Conservation (phyloP, 1,140 invertebrate species). For the Formica exsecta region DNA sequence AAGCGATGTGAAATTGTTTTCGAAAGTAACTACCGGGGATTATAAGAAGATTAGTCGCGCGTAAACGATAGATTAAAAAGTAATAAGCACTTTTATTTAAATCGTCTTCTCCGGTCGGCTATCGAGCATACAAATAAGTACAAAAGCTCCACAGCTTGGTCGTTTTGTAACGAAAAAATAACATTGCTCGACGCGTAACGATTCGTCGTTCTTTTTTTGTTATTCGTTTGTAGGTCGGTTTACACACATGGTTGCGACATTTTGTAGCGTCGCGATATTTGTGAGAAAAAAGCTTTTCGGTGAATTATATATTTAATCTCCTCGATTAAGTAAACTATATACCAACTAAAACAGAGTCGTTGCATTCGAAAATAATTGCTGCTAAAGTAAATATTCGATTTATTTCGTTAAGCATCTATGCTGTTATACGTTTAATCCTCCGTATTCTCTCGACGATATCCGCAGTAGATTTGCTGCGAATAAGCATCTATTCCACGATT, state of each 20-base stretch:
- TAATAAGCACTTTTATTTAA: slow-evolving; percentile 52
- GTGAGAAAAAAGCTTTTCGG: slow-evolving; percentile 24
- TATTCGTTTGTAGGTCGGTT: slow-evolving; percentile 51
- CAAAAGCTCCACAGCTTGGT: slow-evolving; percentile 1
- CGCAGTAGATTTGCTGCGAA: neutral
- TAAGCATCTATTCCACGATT: slow-evolving; percentile 15
- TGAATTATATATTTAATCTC: slow-evolving; percentile 41
- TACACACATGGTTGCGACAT: slow-evolving; percentile 53
- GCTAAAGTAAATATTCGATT: slow-evolving; percentile 34
- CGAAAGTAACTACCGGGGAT: slow-evolving; percentile 52
- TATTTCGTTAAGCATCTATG: neutral
- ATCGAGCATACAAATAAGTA: slow-evolving; percentile 3
- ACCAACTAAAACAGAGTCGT: slow-evolving; percentile 13
- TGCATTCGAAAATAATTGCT: slow-evolving; percentile 22
- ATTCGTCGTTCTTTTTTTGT: slow-evolving; percentile 31
- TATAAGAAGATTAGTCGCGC: slow-evolving; percentile 45
- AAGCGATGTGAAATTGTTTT: slow-evolving; percentile 60
- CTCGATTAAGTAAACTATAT: slow-evolving; percentile 31
- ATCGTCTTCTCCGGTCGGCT: neutral
- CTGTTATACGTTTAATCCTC: slow-evolving; percentile 18
- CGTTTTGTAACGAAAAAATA: slow-evolving; percentile 43
- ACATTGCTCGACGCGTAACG: neutral
- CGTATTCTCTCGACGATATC: neutral
- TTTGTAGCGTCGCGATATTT: slow-evolving; percentile 19
- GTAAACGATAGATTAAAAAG: slow-evolving; percentile 37